Base-by-base conservation (phyloP, 1,140 invertebrate genomes). In the Hesperophylax magnus region DNA sequence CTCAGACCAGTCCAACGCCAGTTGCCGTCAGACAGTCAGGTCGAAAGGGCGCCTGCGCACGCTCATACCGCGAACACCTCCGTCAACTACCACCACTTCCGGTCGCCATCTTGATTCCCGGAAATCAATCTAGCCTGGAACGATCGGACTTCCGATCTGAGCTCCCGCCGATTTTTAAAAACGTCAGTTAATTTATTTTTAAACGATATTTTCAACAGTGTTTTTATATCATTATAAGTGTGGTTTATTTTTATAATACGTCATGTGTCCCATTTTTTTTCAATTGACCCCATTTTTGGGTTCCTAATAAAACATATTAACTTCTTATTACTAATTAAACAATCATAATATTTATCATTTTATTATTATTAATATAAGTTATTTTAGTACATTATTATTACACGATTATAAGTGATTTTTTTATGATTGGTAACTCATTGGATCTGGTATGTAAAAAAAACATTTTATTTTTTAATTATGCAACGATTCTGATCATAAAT, bases 21-120 rank as follows among this genome's bases (percentile, higher is more conserved):
- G 58, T 61, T 61, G 58, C 58, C 18, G 18, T 20, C 18, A 24
- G 18, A 22, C 58, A 61, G 1, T 61, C 18, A 14, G 15, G 58
- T 8, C 58, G 58, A 61, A 22, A 61, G 58, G 58, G 20, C 58
- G 58, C 58, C 18, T 24, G 58, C 58, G 58, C 58, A 61, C 18
- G 24, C 20, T 47, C 58, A 24, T 61, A 24, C 8, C 58, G 58
- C 58, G 56, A 18, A 60, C 56, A 60, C 56, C 9, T 20, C 6
- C 54, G 17, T 22, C 22, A 60, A 60, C 56, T 15, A 20, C n/a
- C 54, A 5, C 56, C 18, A 15, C 20, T 61, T 61, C 58, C 58
- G 58, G 58, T 61, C 58, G 58, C 58, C 58, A 61, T 61, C 58
- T 61, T 61, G 58, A 14, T 61, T 61, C 58, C 58, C 58, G 58